Evolutionary conservation across 23 tunicate genomes (phyloP), one percentile per base, ranked within the genome.

Genomic region (Ciona savignyi): DNA sequence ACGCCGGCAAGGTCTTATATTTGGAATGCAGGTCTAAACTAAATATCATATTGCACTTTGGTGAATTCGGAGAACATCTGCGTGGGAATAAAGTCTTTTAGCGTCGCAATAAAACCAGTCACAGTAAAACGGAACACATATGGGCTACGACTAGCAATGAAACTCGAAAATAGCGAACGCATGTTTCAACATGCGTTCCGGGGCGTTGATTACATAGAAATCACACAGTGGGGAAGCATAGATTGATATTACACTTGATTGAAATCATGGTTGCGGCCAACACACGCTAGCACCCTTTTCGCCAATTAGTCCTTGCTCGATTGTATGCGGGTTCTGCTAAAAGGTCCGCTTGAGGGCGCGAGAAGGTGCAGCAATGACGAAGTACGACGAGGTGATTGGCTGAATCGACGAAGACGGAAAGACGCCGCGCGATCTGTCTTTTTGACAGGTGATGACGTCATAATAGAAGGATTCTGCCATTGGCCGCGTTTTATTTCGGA

Each of bases 311-410:
- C 56, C 9, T 42, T 42, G 56, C 11, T 42, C 56, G 56, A 42
- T 42, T 42, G 56, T 42, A 42, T 42, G 56, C 56, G 56, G 56
- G 11, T 42, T 42, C 56, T 9, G 9, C 15, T 42, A 6, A 42
- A 42, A 9, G 56, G 9, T 42, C 56, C 51, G 51, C 34, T 33
- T 30, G 73, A 27, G 32, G 32, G 73, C 32, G 51, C 34, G 21
- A 34, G 32, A 32, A 30, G 73, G 6, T 35, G 73, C 33, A 69
- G 32, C 73, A 69, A 69, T 30, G 33, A 24, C 51, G 2, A 1
- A 20, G 51, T 30, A 35, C 34, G 73, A 30, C 73, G 73, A 30
- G 25, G 73, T 4, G 73, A 42, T 42, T 42, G 56, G 56, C 56
- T 42, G 15, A 6, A 42, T 6, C 56, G 56, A 15, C 56, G 56